These are phyloP conservation scores for Silurus glanis DNA, from an alignment of 2,113 vertebrate species.

Conservation along the genomic window DNA sequence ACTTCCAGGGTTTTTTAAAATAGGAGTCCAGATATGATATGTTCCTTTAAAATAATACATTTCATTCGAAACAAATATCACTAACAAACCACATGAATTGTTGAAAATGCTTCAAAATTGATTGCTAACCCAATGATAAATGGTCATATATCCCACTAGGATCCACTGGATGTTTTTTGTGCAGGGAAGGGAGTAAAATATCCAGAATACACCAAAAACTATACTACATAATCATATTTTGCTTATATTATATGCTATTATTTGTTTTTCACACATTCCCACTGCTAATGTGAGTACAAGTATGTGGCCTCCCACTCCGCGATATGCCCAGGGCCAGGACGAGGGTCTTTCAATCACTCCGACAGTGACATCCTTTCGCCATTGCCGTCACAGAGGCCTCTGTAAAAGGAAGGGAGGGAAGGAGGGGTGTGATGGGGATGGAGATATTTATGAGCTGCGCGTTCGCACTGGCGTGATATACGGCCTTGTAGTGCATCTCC, in stretches of 20 bases:
- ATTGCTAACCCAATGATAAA: background rate
- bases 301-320: conserved; percentile 60
- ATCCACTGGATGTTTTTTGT: background rate
- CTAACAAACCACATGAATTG: background rate
- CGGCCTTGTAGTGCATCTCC: conserved; percentile 72
- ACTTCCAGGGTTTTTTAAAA: background rate
- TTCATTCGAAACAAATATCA: background rate
- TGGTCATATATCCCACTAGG: background rate
- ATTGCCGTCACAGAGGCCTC: conserved; percentile 74
- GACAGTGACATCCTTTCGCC: conserved; percentile 77
- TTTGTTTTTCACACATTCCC: background rate
- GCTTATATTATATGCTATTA: background rate
- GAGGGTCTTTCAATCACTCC: conserved; percentile 74
- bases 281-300: conserved; percentile 32
- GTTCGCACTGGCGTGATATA: conserved; percentile 70
- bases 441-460: conserved; percentile 73
- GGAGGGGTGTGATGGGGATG: background rate
- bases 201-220: background rate
- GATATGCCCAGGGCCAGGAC: conserved; percentile 68
- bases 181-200: background rate
- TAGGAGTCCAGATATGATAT: too few relatives aligned
- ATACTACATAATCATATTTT: background rate
- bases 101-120: background rate
- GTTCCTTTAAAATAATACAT: too few relatives aligned
- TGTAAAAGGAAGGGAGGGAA: conserved; percentile 55